Conservation (phyloP, 2,113 vertebrate genomes). For the Nyctereutes procyonoides region DNA sequence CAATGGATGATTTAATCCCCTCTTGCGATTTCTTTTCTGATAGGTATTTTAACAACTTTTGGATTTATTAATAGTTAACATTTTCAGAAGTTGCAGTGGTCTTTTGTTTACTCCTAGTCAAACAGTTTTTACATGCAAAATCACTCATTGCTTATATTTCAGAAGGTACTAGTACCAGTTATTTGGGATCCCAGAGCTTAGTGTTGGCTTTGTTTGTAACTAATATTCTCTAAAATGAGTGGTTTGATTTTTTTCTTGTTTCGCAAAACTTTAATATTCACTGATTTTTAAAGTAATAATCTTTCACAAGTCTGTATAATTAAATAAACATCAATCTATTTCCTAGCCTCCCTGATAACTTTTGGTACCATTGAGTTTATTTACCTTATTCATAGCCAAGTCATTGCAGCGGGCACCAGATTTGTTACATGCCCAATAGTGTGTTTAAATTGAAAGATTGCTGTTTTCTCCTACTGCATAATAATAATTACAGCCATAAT, state of each 20-base stretch:
- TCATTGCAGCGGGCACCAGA: background rate
- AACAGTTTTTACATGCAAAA: background rate
- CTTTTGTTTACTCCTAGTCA: slow-evolving; percentile 17
- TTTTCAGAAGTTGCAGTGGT: slow-evolving; percentile 49
- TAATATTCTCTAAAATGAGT: background rate
- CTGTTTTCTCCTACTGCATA: background rate
- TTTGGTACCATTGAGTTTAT: background rate
- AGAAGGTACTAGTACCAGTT: background rate
- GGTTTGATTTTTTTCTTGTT: background rate
- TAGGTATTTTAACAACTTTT: slow-evolving; percentile 70
- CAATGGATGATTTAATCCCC: slow-evolving; percentile 60
- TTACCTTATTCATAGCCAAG: background rate
- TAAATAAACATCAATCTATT: background rate
- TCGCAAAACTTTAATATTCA: background rate
- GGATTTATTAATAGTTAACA: slow-evolving; percentile 55
- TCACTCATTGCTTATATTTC: slow-evolving; percentile 28
- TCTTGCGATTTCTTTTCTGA: slow-evolving; percentile 64
- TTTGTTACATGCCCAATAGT: background rate
- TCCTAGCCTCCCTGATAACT: background rate
- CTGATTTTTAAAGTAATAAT: slow-evolving; percentile 49
- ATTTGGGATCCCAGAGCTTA: background rate
- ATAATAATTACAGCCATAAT: background rate
- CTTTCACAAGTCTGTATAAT: background rate
- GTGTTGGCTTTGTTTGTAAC: background rate
- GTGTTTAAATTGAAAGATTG: slow-evolving; percentile 18